Percentiles rank a stretch among this genome's conserved stretches.
Evolutionary conservation across 2,113 vertebrate species (phyloP).

Genomic region (Mirza zaza): DNA sequence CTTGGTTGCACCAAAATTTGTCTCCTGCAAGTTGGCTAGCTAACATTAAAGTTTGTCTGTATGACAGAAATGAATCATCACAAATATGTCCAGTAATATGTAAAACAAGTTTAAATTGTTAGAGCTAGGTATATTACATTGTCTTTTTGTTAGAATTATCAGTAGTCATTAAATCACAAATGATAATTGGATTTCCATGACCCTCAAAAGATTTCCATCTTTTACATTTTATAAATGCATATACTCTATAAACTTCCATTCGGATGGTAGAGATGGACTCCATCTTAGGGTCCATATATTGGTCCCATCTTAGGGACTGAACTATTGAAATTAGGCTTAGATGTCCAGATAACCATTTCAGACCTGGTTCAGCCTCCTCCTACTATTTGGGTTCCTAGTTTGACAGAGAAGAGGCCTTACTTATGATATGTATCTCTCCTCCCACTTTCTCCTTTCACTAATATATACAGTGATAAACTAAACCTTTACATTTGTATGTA

Average conservation of each 20-base stretch:
- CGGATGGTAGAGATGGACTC: not conserved
- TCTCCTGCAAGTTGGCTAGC: not conserved
- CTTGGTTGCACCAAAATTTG: not conserved
- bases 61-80: not conserved
- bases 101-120: constrained; percentile 1
- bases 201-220: not conserved
- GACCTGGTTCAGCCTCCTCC: no score
- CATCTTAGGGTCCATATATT: not conserved
- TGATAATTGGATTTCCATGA: not conserved
- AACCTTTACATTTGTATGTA: not conserved
- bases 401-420: not conserved
- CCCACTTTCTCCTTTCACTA: not conserved
- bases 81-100: not conserved
- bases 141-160: not conserved
- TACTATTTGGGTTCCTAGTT: not conserved
- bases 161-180: constrained; percentile 18
- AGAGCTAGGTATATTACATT: not conserved
- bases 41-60: not conserved
- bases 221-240: not conserved
- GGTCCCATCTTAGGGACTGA: no score
- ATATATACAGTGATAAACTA: not conserved
- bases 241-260: not conserved
- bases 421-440: not conserved
- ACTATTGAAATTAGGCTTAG: not conserved
- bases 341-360: not conserved